Base-by-base conservation (phyloP, 2,113 vertebrate genomes). In the Monarcha castaneiventris region DNA sequence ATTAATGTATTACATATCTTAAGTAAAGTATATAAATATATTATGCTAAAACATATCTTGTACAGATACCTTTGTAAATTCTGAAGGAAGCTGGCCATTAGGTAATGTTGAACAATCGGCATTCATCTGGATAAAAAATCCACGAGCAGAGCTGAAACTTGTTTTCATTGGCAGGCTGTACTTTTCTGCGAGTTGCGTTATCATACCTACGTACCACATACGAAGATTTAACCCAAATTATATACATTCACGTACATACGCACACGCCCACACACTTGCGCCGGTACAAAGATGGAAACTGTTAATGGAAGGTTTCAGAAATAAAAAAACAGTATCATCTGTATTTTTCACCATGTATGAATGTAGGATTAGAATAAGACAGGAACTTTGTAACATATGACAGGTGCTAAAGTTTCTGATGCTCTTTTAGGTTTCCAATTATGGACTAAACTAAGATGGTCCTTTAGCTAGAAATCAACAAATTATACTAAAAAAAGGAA, bases 81-180 rank as follows among this genome's bases (percentile, higher is more conserved):
- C 99, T 77, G 98, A 88, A 78, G 99, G 99, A 83, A 99, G 98
- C 9, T 98, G 98, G 33, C 98, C 98, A 56, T 94, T 97, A 66
- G 98, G 97, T 78, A 99, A 95, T 15, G 87, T 41, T 32, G 95
- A 86, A 76, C 98, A 98, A 66, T 99, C 99, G 68, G 97, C 93
- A 91, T 96, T 99, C 98, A 99, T 98, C 95, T 99, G 99, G 79
- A 99, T 99, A 95, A 99, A 99, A 98, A 99, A 99, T 58, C 99
- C 99, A 94, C 99, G 98, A 48, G 98, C 78, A 32, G 98, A 98
- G 95, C 98, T 99, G 97, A 99, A 99, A 97, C 99, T 99, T 82
- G 99, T 99, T 55, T 99, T 98, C 97, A 99, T 94, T 22, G 99
- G 99, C n/a, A 99, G 97, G 77, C 69, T 94, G 33, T 99, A 98